Evolutionary conservation across 92 coral and sea anemone genomes (phyloP), one percentile per base, ranked within the genome.

Genomic region (Diadumene lineata): DNA sequence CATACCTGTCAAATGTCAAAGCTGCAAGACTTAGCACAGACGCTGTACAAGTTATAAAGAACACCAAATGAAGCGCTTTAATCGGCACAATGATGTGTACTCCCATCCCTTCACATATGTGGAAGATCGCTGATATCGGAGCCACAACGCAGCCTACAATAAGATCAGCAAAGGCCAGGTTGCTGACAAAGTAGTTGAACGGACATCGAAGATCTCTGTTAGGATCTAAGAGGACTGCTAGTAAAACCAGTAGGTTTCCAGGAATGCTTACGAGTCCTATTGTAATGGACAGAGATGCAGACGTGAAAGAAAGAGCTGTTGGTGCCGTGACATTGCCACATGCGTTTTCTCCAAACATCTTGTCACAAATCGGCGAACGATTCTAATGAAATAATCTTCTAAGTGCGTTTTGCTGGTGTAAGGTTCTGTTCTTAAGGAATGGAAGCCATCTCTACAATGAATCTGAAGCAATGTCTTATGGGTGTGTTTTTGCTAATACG

Each of bases 131-230:
- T 15, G 98, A 92, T 0, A 93, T 46, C 0, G 98, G 98, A 34
- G 86, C 98, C 15, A 89, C 87, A 0, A 87, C 81, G 64, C 85
- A 74, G 24, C 98, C 98, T 9, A 93, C 98, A 31, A 93, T 64
- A 9, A 90, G 75, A 55, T 93, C 98, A 11, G 98, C 88, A 55
- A 93, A 64, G 34, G 98, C 98, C 16, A 93, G 84, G 63, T 85
- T 90, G 23, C 79, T 84, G 9, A 90, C 88, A 70, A 90, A 86
- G 75, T 82, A 87, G 61, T 92, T 90, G 72, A 90, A 90, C 29
- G 98, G 98, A 43, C 91, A 82, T 61, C 86, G 78, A 21, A 93
- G 85, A 60, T 87, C 78, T 43, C 76, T 84, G 68, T 80, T 85
- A 10, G 98, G 98, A 46, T 93, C 93, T 17, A 87, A 63, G 0